These are phyloP conservation scores for Amphiprion clarkii DNA, from an alignment of 2,797 vertebrate species.

Conservation along the genomic window DNA sequence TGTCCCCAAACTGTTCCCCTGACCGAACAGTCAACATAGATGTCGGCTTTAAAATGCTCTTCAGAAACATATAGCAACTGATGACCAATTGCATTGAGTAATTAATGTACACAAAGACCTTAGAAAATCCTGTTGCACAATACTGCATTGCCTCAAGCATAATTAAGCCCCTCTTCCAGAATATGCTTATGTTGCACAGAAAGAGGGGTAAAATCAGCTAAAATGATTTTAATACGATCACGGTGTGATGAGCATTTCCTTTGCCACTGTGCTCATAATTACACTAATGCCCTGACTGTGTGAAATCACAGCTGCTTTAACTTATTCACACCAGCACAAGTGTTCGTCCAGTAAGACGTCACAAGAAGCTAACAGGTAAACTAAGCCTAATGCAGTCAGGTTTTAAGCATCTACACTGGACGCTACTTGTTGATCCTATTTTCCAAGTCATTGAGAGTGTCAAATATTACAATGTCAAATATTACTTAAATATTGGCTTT, in stretches of 20 bases:
- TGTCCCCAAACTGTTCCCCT: constrained; percentile 1
- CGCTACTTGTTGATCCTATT: not conserved
- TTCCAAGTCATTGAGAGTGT: not conserved
- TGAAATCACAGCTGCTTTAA: constrained; percentile 12
- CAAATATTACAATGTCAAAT: constrained; percentile 11
- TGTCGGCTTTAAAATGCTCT: not conserved
- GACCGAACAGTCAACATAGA: not conserved
- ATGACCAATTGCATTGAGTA: not conserved
- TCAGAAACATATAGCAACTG: not conserved
- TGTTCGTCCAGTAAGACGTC: not conserved
- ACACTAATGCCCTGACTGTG: not conserved
- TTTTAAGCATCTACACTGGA: not conserved
- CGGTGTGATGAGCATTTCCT: not conserved
- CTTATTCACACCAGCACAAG: constrained; percentile 2
- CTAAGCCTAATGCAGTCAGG: constrained; percentile 9
- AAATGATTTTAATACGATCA: not conserved
- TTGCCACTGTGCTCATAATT: not conserved
- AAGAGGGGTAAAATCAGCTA: not conserved
- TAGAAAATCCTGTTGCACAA: not conserved
- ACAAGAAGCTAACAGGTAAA: constrained; percentile 6
- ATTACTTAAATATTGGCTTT: too few species aligned
- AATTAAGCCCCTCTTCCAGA: not conserved
- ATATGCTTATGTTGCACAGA: not conserved
- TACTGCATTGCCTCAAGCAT: not conserved
- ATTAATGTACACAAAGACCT: not conserved